Evolutionary conservation across 1,140 invertebrate species (phyloP).

Genomic region (Archivesica marissinica): DNA sequence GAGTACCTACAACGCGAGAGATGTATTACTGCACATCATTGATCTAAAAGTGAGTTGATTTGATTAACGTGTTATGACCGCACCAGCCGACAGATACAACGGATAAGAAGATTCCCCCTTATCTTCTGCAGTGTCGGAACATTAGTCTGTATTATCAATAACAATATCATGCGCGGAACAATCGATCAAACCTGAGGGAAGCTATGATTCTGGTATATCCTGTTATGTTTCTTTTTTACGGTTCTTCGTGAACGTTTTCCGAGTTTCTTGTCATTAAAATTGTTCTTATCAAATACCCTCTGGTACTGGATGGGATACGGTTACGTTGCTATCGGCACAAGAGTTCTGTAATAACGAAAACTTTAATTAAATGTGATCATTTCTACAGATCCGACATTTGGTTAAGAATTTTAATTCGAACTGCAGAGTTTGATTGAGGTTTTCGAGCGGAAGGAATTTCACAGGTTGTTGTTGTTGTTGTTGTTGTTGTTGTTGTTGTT

Average conservation of each 20-base stretch:
- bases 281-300: neutral
- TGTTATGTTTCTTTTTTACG: neutral
- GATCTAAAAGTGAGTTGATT: neutral
- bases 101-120: neutral
- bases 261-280: neutral
- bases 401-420: slow-evolving; percentile 32
- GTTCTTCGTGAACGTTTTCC: neutral
- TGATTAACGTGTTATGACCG: neutral
- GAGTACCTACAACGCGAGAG: neutral
- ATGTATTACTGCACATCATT: too few relatives aligned
- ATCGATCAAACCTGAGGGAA: neutral
- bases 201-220: neutral
- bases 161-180: neutral
- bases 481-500: too few relatives aligned
- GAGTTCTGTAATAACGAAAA: neutral
- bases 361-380: slow-evolving; percentile 10
- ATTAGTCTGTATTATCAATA: neutral
- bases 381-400: slow-evolving; percentile 20
- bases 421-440: too few relatives aligned
- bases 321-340: slow-evolving; percentile 35
- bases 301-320: neutral
- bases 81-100: neutral
- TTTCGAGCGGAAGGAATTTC: neutral
- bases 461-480: too few relatives aligned
- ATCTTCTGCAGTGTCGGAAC: neutral